Base-by-base conservation (phyloP, 1,140 invertebrate genomes). In the Caenorhabditis remanei region DNA sequence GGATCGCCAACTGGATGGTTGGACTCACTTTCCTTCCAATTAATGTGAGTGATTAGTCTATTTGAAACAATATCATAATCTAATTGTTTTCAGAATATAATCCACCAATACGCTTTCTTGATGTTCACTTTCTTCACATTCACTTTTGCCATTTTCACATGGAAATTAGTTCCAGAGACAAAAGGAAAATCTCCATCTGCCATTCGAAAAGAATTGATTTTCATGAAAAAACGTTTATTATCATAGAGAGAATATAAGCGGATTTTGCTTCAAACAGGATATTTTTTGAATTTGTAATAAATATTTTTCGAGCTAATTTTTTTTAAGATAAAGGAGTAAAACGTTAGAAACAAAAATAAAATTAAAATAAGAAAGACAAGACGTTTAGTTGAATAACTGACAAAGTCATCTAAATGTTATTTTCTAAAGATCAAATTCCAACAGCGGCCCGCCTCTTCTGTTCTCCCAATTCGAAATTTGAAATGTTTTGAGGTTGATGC, bases 81-180 rank as follows among this genome's bases (percentile, higher is more conserved):
- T 19, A 71, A 46, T 46, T 13, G 19, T 71, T 71, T 79, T 50
- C 14, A 79, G 71, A 79, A 79, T 14, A 79, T 79, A 50, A 79
- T 79, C n/a, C 71, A 79, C 5, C 71, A 79, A n/a, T 79, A 79
- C 11, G 71, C 71, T n/a, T 79, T 79, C 71, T 46, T 79, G 19
- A 79, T 79, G 71, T 79, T 79, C 71, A 79, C 71, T 11, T 79
- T 79, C 46, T 79, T 50, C 46, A 79, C 71, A 13, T 79, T 79
- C 71, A 50, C 71, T 13, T 79, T 79, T 79, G 71, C 71, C 46
- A 50, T 79, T 53, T 79, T 79, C 46, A 79, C 71, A 8, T 79
- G 71, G 71, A 79, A 79, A 24, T 79, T 79, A n/a, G 71, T 79
- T 43, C 71, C 71, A 14, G 71, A 79, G 40, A 79, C 71, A 24